Evolutionary conservation across 2,113 vertebrate species (phyloP), one percentile per base, ranked within the genome.

Genomic region (Coracopsis vasa): DNA sequence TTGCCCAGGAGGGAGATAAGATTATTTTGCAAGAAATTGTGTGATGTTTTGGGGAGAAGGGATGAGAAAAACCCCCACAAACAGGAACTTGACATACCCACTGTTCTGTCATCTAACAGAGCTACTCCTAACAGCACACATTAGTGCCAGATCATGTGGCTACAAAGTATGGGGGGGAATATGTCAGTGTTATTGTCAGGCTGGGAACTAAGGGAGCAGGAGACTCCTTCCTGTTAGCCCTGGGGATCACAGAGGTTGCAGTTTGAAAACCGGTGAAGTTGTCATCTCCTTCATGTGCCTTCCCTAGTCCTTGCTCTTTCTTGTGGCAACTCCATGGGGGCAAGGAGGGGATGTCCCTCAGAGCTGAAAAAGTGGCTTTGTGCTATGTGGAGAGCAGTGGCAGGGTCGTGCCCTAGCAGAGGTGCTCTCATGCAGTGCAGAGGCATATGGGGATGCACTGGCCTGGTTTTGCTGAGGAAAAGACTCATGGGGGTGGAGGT

Each of bases 1-100:
- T 66, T 92, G 84, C 84, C 82, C 90, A 53, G 72, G 77, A 89
- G 77, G 37, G 48, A 84, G 67, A 88, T 24, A 69, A 86, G 83
- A 92, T 85, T 92, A 60, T 95, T 94, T 86, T 58, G 80, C 41
- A 82, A 92, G 84, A 80, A 91, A 88, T 74, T 23, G 11, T 88
- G 33, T 54, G 60, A 91, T 81, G 70, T 80, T 95, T 51, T 58
- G 61, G 45, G 64, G 53, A 93, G 66, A 70, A 88, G 16, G 35
- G 27, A 82, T 78, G 51, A 62, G 27, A 64, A 69, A 73, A 67
- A 21, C 4, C 4, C 39, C 41, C 12, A 5, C 41, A 62, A 94
- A 65, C 19, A 53, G 39, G 39, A 91, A 48, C 64, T 93, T 81
- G 47, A 58, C 21, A 13, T 95, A 62, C 25, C 35, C 45, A 24